Evolutionary conservation across 2,888 invertebrate genomes (phyloP), one percentile per base, ranked within the genome.

Genomic region (Lycaena phlaeas): DNA sequence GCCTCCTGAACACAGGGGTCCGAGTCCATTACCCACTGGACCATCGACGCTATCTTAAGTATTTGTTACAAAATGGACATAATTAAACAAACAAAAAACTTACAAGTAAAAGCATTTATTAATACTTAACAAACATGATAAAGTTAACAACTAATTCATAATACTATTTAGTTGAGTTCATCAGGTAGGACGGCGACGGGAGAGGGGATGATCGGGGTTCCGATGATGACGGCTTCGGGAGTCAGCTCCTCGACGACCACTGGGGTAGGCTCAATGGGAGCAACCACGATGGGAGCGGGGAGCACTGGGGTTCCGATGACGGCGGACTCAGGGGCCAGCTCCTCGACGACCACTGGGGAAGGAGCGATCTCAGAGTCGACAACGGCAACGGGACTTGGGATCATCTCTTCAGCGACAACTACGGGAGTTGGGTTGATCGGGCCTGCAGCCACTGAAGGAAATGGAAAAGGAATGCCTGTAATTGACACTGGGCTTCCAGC

Each of bases 351-450:
- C 11, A 36, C 36, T 11, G 36, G 36, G 14, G 9, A 7, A 9
- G 36, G 36, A n/a, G 14, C n/a, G n/a, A 36, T 25, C 12, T 14
- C 7, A 12, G 18, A 2, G 6, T 36, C 25, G 31, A 27, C 41
- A 12, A 30, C 34, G 9, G 12, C 14, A 26, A 17, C 30, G 34
- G 42, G 34, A 17, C 34, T 45, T 4, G 47, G 45, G 9, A 44
- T 22, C 15, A 51, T 45, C 18, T 31, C 43, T 3, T 44, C 49
- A 6, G 44, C 50, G 14, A 54, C 50, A 14, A 41, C 14, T 9
- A 48, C 48, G 42, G 48, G 46, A 45, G 51, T 53, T 18, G 44
- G 42, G 14, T 18, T 15, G 18, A n/a, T n/a, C n/a, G n/a, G n/a
- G n/a, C n/a, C n/a, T n/a, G n/a, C n/a, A n/a, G n/a, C n/a, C n/a